Conservation (phyloP, 1,140 invertebrate genomes). For the Carposina sasakii region DNA sequence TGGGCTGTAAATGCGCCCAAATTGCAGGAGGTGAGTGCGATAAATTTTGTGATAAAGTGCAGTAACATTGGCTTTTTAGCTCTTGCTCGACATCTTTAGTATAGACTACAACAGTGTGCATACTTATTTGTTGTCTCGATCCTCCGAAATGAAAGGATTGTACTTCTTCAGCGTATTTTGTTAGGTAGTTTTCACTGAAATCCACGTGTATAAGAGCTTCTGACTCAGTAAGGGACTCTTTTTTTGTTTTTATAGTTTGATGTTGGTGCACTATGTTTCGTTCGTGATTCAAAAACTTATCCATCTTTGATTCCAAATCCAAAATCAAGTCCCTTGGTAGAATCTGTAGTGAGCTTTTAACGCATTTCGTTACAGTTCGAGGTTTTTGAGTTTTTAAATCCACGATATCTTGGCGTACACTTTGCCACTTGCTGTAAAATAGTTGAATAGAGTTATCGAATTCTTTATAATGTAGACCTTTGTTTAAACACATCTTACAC, state of each 20-base stretch:
- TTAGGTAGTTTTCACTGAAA: conserved; percentile 30
- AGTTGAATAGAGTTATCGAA: too few relatives aligned
- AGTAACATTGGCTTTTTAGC: neutral
- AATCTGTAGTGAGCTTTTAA: neutral
- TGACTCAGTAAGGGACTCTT: too few relatives aligned
- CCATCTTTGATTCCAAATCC: neutral
- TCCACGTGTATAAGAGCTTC: conserved; percentile 25
- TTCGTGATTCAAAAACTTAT: neutral
- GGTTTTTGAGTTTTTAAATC: neutral
- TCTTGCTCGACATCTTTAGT: neutral
- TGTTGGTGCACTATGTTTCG: neutral
- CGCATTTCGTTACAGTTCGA: neutral
- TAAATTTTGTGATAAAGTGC: conserved; percentile 3
- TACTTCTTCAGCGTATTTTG: conserved; percentile 33
- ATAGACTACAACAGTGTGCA: conserved; percentile 34
- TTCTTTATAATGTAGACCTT: too few relatives aligned
- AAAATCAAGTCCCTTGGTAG: neutral
- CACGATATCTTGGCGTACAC: neutral
- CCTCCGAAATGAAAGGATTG: conserved; percentile 39
- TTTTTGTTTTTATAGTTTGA: conserved; percentile 21
- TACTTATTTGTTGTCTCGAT: conserved; percentile 23
- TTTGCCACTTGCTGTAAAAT: neutral
- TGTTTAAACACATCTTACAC: too few relatives aligned
- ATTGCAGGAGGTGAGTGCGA: conserved; percentile 5
- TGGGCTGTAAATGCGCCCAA: conserved; percentile 1